Evolutionary conservation across 1,140 invertebrate species (phyloP).

Genomic region (Drosophila jambulina): DNA sequence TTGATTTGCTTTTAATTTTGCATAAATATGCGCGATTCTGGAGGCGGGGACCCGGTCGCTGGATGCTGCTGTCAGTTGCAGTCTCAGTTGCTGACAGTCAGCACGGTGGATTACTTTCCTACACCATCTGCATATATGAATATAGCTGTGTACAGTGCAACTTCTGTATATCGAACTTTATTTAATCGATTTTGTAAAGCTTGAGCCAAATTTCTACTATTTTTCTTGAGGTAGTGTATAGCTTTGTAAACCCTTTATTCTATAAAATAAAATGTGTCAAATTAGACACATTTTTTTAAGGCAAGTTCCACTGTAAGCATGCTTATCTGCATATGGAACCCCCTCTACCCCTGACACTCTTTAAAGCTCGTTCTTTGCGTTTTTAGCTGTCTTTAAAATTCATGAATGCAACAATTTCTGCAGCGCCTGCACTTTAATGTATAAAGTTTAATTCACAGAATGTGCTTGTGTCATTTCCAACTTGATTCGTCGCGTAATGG

Average conservation of each 20-base stretch:
- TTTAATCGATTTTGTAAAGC: no score
- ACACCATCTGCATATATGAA: conserved; percentile 63
- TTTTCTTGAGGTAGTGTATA: no score
- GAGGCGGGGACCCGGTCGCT: conserved; percentile 8
- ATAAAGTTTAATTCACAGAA: conserved; percentile 77
- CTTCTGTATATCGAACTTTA: not conserved
- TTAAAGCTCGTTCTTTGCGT: conserved; percentile 23
- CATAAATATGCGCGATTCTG: conserved; percentile 71
- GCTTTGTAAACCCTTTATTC: no score
- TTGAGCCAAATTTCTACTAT: not conserved
- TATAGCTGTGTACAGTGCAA: conserved; percentile 47
- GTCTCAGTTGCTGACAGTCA: conserved; percentile 57
- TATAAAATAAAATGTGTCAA: not conserved
- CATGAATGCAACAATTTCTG: conserved; percentile 70
- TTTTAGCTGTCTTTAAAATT: conserved; percentile 61
- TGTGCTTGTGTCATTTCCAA: conserved; percentile 45
- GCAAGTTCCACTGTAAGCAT: conserved; percentile 5
- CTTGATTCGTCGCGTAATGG: conserved; percentile 34
- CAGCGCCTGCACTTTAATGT: conserved; percentile 63
- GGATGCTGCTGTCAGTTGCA: conserved; percentile 62
- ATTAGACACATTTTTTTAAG: no score
- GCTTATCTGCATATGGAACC: conserved; percentile 28
- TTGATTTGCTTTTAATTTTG: conserved; percentile 80
- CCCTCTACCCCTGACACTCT: conserved; percentile 45
- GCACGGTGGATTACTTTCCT: conserved; percentile 49